Evolutionary conservation across 2,797 vertebrate genomes (phyloP).

Genomic region (Picus viridis): DNA sequence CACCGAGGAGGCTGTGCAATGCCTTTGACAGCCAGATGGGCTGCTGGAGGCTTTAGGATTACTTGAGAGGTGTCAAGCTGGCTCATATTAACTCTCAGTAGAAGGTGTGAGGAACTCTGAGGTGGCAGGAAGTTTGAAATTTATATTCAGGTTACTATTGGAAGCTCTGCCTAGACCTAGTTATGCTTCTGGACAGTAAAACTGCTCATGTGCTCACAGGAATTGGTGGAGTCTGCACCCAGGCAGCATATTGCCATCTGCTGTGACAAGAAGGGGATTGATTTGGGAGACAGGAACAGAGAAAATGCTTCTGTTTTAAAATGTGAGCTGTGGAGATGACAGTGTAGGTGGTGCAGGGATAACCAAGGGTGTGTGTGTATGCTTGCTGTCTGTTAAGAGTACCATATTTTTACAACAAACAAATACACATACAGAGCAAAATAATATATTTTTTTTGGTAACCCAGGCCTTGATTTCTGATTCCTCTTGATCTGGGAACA

Average conservation of each 20-base stretch:
- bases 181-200: neutral
- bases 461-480: neutral
- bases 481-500: neutral
- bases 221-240: neutral
- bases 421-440: neutral
- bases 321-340: neutral
- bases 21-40: neutral
- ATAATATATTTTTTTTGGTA: neutral
- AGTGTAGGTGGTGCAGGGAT: neutral
- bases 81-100: neutral
- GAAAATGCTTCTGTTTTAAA: neutral
- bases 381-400: neutral
- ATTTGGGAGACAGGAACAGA: neutral
- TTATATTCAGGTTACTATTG: neutral
- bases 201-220: neutral
- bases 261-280: neutral
- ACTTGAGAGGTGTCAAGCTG: neutral
- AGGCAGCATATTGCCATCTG: neutral
- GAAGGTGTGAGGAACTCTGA: neutral
- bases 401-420: neutral
- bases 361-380: neutral
- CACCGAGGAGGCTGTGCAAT: fast-evolving
- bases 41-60: neutral
- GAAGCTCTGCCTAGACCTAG: neutral
- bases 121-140: neutral